phyloP scores from a whole-genome alignment of 2,888 invertebrate genomes.

The Acholoe squamosa region DNA sequence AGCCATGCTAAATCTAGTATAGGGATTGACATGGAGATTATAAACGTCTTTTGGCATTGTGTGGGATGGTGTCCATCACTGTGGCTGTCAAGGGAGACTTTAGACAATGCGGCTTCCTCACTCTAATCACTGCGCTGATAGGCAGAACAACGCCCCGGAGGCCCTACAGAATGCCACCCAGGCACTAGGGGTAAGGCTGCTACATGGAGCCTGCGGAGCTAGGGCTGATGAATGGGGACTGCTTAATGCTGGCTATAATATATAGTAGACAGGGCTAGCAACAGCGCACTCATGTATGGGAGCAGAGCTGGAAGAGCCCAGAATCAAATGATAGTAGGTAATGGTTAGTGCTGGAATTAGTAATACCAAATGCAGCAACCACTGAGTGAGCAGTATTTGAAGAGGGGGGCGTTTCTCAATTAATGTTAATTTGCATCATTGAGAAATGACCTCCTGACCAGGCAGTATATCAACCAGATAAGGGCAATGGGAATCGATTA shows the following conservation, averaged over 20 bases:
- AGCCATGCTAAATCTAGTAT: slow-evolving; percentile 8
- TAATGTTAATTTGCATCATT: too few relatives aligned
- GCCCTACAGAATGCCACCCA: background rate
- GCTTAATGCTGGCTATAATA: background rate
- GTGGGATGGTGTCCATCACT: background rate
- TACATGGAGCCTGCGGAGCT: background rate
- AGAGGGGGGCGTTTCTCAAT: too few relatives aligned
- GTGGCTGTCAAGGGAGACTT: background rate
- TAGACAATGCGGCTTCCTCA: background rate
- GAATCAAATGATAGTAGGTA: too few relatives aligned
- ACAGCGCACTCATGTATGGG: background rate
- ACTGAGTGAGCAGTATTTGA: too few relatives aligned
- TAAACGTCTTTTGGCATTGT: slow-evolving; percentile 7
- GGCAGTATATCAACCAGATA: too few relatives aligned
- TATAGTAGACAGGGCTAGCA: background rate
- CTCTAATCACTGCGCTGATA: slow-evolving; percentile 26
- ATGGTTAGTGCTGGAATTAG: too few relatives aligned
- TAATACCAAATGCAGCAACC: too few relatives aligned
- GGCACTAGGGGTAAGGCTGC: background rate
- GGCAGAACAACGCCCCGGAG: background rate
- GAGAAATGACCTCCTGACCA: too few relatives aligned
- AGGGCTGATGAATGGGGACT: background rate
- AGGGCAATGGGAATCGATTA: too few relatives aligned
- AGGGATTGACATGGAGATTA: background rate
- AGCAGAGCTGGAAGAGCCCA: too few relatives aligned